These are phyloP conservation scores for Antennarius maculatus DNA, from an alignment of 2,797 vertebrate genomes.

Conservation along the genomic window DNA sequence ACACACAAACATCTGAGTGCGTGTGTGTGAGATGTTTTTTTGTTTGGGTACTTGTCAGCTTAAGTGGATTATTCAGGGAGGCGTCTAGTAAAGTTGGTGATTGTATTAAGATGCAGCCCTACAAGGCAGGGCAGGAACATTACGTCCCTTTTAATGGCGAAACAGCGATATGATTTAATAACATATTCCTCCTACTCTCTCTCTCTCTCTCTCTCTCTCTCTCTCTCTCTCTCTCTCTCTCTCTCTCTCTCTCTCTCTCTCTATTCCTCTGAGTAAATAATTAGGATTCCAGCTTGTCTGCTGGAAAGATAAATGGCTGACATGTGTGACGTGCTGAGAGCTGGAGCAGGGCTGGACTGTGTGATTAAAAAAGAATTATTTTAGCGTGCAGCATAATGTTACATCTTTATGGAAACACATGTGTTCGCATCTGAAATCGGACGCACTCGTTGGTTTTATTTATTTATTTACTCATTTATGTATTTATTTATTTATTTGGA, in stretches of 20 bases:
- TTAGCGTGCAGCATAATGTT: not conserved
- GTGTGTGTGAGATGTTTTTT: slow-evolving; percentile 60
- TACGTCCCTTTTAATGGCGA: slow-evolving; percentile 83
- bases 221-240: slow-evolving; percentile 42
- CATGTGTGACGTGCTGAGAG: slow-evolving; percentile 91
- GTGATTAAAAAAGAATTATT: not conserved
- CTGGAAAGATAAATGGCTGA: slow-evolving; percentile 92
- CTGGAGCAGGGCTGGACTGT: slow-evolving; percentile 58
- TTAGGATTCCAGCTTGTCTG: slow-evolving; percentile 90
- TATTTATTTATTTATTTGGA: no score
- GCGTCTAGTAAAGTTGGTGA: slow-evolving; percentile 82
- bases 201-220: slow-evolving; percentile 85
- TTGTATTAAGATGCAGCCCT: slow-evolving; percentile 78
- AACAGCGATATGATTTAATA: slow-evolving; percentile 87
- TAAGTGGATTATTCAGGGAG: slow-evolving; percentile 78
- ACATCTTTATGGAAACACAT: no score
- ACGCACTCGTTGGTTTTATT: not conserved
- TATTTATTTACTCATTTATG: no score
- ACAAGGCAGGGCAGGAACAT: slow-evolving; percentile 80
- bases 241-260: slow-evolving; percentile 64
- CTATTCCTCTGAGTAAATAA: slow-evolving; percentile 95
- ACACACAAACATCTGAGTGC: not conserved
- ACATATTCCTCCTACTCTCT: slow-evolving; percentile 84
- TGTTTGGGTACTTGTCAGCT: slow-evolving; percentile 64
- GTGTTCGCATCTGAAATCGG: not conserved